phyloP scores from a whole-genome alignment of 2,113 vertebrate genomes.

The Microtus ochrogaster region DNA sequence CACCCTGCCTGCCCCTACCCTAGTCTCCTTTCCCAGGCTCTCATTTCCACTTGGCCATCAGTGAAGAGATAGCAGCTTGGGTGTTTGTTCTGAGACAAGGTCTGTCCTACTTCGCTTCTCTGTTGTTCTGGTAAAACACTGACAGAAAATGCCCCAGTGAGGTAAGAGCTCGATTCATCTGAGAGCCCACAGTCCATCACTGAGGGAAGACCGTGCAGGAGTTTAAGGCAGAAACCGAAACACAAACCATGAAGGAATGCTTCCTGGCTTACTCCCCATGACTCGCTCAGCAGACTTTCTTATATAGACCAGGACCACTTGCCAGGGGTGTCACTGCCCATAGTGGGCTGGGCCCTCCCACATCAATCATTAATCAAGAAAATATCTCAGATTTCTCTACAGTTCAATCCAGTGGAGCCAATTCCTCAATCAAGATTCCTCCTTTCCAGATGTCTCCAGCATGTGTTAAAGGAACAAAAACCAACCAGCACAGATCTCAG shows the following conservation, averaged over 20 bases:
- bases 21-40: neutral
- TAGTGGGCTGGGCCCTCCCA: neutral
- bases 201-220: neutral
- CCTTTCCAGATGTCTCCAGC: neutral
- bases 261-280: neutral
- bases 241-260: neutral
- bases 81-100: neutral
- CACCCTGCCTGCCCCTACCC: neutral
- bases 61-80: neutral
- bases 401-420: neutral
- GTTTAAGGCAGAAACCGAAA: neutral
- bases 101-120: neutral
- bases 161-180: neutral
- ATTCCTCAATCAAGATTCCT: neutral
- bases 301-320: neutral
- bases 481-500: neutral
- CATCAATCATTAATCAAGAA: neutral
- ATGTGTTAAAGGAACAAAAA: neutral
- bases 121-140: neutral
- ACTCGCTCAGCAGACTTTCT: neutral
- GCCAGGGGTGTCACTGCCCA: neutral
- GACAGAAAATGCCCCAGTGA: neutral
- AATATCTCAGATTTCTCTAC: neutral
- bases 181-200: neutral
- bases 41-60: neutral